A percentile compares a stretch with the other conserved stretches of the same genome.
Evolutionary conservation across 2,888 invertebrate species (phyloP).

Genomic region (Malthinus flaveolus): DNA sequence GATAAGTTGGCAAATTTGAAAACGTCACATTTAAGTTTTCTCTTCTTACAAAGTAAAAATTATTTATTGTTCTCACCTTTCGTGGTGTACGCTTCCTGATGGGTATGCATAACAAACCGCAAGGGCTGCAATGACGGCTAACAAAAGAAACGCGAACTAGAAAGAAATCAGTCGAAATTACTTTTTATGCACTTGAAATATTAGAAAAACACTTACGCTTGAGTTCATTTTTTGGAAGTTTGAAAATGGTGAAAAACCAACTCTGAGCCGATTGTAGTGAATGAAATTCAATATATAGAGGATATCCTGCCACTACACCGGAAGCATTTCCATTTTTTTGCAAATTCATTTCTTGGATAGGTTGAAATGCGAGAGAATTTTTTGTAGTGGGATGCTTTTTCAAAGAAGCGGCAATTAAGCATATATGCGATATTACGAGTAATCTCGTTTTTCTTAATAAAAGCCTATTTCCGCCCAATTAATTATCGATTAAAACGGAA

Average conservation of each 20-base stretch:
- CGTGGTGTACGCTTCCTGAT: background rate
- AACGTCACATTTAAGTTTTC: too few species aligned
- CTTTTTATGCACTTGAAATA: background rate
- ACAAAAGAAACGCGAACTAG: background rate
- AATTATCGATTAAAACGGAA: too few species aligned
- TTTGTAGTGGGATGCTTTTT: slow-evolving; percentile 3
- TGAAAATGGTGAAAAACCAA: background rate
- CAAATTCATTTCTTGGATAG: background rate
- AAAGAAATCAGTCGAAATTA: background rate
- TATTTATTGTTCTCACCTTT: slow-evolving; percentile 3
- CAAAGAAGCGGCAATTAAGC: background rate
- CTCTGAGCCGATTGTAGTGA: background rate
- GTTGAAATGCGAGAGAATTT: background rate
- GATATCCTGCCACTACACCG: slow-evolving; percentile 4
- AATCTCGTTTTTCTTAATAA: too few species aligned
- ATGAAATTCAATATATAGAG: background rate
- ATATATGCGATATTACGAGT: too few species aligned
- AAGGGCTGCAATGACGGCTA: background rate
- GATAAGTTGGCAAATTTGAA: too few species aligned
- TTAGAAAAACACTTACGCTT: background rate
- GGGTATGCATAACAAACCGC: background rate
- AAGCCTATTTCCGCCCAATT: too few species aligned
- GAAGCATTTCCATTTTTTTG: background rate
- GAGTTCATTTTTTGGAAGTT: background rate
- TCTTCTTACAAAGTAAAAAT: too few species aligned